Conservation (phyloP, 2,113 vertebrate species). For the Sturnira hondurensis region DNA sequence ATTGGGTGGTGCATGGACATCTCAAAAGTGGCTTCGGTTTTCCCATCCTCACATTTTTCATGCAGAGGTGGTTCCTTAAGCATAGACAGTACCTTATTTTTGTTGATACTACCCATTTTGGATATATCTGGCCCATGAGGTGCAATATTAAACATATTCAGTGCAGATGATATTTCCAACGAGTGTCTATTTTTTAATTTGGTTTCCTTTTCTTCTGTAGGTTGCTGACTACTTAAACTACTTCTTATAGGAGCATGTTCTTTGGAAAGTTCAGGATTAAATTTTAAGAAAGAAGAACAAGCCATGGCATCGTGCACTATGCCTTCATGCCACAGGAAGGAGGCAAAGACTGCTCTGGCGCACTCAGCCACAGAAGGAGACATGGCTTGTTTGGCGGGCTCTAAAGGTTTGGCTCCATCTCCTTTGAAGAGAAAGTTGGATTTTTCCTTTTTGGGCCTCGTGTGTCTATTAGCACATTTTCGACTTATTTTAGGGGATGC, state of each 20-base stretch:
- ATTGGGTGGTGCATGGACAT: slow-evolving; percentile 85
- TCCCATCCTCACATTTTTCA: slow-evolving; percentile 96
- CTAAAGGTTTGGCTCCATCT: slow-evolving; percentile 86
- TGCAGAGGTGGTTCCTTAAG: slow-evolving; percentile 96
- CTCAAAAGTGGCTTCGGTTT: slow-evolving; percentile 89
- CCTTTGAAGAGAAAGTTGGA: slow-evolving; percentile 94
- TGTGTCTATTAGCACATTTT: slow-evolving; percentile 91
- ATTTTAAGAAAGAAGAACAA: slow-evolving; percentile 98
- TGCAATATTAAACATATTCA: slow-evolving; percentile 98
- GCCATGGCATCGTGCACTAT: slow-evolving; percentile 99
- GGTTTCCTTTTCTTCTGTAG: slow-evolving; percentile 93
- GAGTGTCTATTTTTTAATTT: slow-evolving; percentile 98
- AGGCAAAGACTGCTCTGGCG: slow-evolving; percentile 95
- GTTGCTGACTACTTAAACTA: slow-evolving; percentile 90
- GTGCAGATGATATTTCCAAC: slow-evolving; percentile 96
- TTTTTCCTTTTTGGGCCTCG: slow-evolving; percentile 97
- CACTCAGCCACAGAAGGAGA: slow-evolving; percentile 98
- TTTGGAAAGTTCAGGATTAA: slow-evolving; percentile 97
- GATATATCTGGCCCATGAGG: slow-evolving; percentile 98
- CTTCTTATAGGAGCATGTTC: slow-evolving; percentile 95
- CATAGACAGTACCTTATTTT: slow-evolving; percentile 99
- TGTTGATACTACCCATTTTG: slow-evolving; percentile 99
- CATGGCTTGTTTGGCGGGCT: slow-evolving; percentile 98
- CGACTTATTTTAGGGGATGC: slow-evolving; percentile 97
- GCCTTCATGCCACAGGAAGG: slow-evolving; percentile 98